Conservation (phyloP, 2,888 invertebrate species). For the Drosophila aldrichi region DNA sequence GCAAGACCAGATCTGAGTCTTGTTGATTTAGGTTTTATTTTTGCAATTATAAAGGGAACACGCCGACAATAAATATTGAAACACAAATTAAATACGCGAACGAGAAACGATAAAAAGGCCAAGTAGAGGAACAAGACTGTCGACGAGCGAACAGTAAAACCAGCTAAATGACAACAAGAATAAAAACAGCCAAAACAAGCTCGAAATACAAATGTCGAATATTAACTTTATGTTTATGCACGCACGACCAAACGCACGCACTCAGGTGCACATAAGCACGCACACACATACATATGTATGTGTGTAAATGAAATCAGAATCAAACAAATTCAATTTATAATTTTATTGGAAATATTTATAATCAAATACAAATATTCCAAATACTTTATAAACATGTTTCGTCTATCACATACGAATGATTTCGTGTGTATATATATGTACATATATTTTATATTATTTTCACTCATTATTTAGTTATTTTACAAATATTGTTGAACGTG, state of each 20-base stretch:
- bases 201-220: conserved; percentile 54
- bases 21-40: conserved; percentile 51
- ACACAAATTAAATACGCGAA: conserved; percentile 65
- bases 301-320: neutral
- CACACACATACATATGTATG: neutral
- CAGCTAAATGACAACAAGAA: conserved; percentile 20
- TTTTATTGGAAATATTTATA: neutral
- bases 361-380: conserved; percentile 13
- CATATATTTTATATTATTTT: conserved; percentile 20
- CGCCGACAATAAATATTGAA: conserved; percentile 69
- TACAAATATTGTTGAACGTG: conserved; percentile 58
- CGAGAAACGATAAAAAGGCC: conserved; percentile 53
- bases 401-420: neutral
- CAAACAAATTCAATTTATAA: neutral
- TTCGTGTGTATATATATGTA: neutral
- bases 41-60: conserved; percentile 65
- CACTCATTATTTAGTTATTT: conserved; percentile 33
- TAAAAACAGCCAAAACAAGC: conserved; percentile 28
- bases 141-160: conserved; percentile 35
- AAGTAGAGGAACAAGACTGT: conserved; percentile 41
- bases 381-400: conserved; percentile 27
- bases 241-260: conserved; percentile 28
- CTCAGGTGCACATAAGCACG: neutral
- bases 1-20: conserved; percentile 26
- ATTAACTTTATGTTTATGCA: conserved; percentile 48